A percentile compares a stretch with the other conserved stretches of the same genome.
These are phyloP conservation scores for Dinoponera quadriceps DNA, from an alignment of 1,140 invertebrate species.

Conservation along the genomic window DNA sequence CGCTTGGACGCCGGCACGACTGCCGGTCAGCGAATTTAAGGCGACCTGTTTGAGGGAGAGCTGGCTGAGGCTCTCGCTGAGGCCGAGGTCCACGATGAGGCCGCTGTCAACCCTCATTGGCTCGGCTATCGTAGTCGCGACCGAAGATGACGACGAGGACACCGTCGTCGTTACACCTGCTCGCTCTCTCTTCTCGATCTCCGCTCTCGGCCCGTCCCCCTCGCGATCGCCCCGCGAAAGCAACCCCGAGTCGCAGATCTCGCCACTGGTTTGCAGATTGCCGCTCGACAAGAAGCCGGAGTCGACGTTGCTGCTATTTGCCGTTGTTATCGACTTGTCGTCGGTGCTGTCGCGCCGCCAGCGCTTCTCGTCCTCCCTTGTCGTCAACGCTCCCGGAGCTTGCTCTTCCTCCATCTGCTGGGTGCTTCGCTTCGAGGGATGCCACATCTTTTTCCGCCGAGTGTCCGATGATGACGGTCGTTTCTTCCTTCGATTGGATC, in stretches of 20 bases:
- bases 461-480: neutral
- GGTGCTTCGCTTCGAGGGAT: conserved; percentile 52
- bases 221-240: neutral
- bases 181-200: neutral
- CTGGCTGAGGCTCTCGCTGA: conserved; percentile 86
- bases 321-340: conserved; percentile 21
- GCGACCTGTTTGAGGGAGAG: conserved; percentile 83
- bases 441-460: conserved; percentile 71
- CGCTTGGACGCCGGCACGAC: conserved; percentile 50
- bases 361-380: conserved; percentile 18
- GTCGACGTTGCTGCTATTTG: conserved; percentile 71
- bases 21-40: conserved; percentile 64
- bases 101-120: conserved; percentile 85
- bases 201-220: neutral
- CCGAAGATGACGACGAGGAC: neutral
- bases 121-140: conserved; percentile 47
- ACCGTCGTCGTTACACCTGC: conserved; percentile 19
- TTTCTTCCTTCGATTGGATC: conserved; percentile 32
- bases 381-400: too few species aligned
- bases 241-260: conserved; percentile 67
- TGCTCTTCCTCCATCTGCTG: conserved; percentile 67
- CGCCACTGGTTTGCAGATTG: conserved; percentile 83
- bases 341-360: neutral
- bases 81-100: conserved; percentile 82
- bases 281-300: conserved; percentile 87